A percentile compares a stretch with the other conserved stretches of the same genome.
Evolutionary conservation across 1,140 invertebrate species (phyloP).

Genomic region (Himalopsyche phryganea): DNA sequence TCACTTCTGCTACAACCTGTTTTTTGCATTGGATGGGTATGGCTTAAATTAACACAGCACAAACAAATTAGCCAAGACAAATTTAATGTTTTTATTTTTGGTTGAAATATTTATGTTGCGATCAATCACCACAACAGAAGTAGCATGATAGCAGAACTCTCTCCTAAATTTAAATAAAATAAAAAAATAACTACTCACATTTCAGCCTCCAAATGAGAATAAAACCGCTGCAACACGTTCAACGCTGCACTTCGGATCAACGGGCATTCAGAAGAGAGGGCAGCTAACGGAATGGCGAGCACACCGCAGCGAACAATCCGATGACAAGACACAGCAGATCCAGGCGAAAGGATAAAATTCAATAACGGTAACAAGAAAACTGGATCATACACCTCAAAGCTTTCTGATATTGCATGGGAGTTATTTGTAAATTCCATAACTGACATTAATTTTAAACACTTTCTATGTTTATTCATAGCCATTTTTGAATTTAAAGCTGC

Average conservation of each 20-base stretch:
- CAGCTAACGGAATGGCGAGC: slow-evolving; percentile 61
- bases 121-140: too few relatives aligned
- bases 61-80: too few relatives aligned
- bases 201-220: slow-evolving; percentile 63
- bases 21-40: too few relatives aligned
- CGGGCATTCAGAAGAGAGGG: slow-evolving; percentile 58
- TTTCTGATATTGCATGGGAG: neutral
- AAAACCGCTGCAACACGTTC: slow-evolving; percentile 63
- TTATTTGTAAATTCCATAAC: neutral
- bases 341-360: slow-evolving; percentile 60
- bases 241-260: slow-evolving; percentile 61
- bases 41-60: too few relatives aligned
- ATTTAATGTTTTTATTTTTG: too few relatives aligned
- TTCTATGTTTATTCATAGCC: neutral
- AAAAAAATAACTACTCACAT: slow-evolving; percentile 46
- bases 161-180: too few relatives aligned
- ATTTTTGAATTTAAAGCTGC: too few relatives aligned
- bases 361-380: slow-evolving; percentile 69
- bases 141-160: too few relatives aligned
- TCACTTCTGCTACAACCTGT: too few relatives aligned
- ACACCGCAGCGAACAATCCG: slow-evolving; percentile 62
- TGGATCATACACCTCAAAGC: slow-evolving; percentile 61
- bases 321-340: slow-evolving; percentile 62
- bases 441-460: neutral
- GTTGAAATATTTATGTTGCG: too few relatives aligned